Evolutionary conservation across 1,140 invertebrate genomes (phyloP).

Genomic region (Drosophila setifemur): DNA sequence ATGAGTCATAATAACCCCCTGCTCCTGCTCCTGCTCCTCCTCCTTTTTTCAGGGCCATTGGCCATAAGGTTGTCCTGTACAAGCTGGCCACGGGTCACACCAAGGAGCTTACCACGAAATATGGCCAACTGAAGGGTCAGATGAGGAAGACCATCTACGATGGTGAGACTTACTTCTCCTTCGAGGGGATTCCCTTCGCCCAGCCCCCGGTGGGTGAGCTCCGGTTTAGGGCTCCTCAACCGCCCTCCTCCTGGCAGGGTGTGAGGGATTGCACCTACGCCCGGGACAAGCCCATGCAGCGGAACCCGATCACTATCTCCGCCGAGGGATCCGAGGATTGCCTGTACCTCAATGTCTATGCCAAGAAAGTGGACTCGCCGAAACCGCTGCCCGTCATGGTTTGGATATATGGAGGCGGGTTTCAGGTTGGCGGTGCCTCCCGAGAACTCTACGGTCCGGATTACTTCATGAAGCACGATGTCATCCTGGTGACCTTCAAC

Average conservation of each 20-base stretch:
- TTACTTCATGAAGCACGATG: constrained; percentile 85
- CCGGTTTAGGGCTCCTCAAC: constrained; percentile 85
- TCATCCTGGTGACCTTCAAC: constrained; percentile 88
- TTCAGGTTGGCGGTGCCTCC: constrained; percentile 83
- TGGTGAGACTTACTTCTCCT: constrained; percentile 69
- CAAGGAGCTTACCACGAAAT: constrained; percentile 41
- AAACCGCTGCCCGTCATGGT: constrained; percentile 85
- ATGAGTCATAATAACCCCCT: constrained; percentile 23
- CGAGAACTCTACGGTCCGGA: constrained; percentile 84
- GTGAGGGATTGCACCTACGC: constrained; percentile 82
- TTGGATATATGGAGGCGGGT: constrained; percentile 88
- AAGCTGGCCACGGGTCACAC: constrained; percentile 48
- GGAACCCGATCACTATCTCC: constrained; percentile 24
- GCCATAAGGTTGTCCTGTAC: constrained; percentile 59
- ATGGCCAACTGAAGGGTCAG: constrained; percentile 60
- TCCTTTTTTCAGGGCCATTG: constrained; percentile 30
- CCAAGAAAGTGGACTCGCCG: constrained; percentile 57
- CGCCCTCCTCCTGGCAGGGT: constrained; percentile 83
- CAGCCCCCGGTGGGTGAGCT: constrained; percentile 86
- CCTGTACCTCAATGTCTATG: constrained; percentile 71
- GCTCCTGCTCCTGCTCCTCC: background rate
- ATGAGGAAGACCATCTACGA: constrained; percentile 65
- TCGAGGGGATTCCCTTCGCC: constrained; percentile 86
- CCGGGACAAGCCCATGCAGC: constrained; percentile 56
- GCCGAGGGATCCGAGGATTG: constrained; percentile 68